A percentile compares a stretch with the other conserved stretches of the same genome.
Conservation (phyloP, 2,113 vertebrate genomes). For the Aldabrachelys gigantea region DNA sequence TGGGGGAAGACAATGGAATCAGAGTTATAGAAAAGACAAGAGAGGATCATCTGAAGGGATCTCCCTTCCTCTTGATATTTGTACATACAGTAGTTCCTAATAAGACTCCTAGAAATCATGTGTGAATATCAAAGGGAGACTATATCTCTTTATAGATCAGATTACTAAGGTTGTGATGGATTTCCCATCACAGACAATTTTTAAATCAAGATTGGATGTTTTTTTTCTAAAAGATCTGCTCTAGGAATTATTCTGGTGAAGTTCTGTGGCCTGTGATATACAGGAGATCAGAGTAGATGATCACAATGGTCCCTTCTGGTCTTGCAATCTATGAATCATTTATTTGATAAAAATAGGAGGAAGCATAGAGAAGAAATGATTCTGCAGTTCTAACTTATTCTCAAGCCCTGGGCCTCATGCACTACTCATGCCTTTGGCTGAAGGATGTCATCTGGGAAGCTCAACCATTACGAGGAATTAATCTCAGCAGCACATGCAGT, state of each 20-base stretch:
- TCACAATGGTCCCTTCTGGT: background rate
- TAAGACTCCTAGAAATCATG: background rate
- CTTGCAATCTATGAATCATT: background rate
- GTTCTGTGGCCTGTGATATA: background rate
- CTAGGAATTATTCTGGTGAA: background rate
- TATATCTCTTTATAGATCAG: background rate
- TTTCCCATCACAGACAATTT: background rate
- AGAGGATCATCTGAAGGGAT: background rate
- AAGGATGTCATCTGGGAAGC: background rate
- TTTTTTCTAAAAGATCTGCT: background rate
- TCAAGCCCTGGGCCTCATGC: background rate
- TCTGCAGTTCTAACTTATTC: background rate
- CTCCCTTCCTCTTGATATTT: background rate
- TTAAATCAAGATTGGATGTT: background rate
- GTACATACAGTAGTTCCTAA: background rate
- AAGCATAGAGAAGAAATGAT: background rate
- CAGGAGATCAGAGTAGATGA: background rate
- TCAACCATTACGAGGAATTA: background rate
- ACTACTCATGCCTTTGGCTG: background rate
- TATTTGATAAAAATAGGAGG: background rate
- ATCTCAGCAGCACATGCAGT: background rate
- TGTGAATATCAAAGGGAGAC: background rate
- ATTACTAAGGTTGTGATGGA: background rate
- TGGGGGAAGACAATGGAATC: background rate
- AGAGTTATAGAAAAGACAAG: background rate